phyloP scores from a whole-genome alignment of 1,140 invertebrate species.

The Hermetia illucens region DNA sequence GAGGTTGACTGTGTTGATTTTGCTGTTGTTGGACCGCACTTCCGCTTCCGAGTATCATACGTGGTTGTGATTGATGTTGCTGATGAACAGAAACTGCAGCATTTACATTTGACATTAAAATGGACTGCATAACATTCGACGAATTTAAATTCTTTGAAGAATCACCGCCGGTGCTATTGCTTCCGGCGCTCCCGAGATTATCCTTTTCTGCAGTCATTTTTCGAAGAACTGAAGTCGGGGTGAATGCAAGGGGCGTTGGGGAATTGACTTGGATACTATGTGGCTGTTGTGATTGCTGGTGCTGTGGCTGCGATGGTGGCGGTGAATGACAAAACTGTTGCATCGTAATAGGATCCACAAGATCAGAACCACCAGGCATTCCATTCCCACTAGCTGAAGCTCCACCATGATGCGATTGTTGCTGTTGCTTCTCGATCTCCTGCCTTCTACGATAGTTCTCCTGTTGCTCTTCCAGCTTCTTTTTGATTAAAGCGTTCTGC shows the following conservation, averaged over 20 bases:
- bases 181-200: neutral
- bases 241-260: slow-evolving; percentile 65
- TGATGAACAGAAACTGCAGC: slow-evolving; percentile 11
- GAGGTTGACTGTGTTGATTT: slow-evolving; percentile 17
- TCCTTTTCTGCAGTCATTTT: slow-evolving; percentile 89
- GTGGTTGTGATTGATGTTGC: slow-evolving; percentile 11
- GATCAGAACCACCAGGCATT: too few relatives aligned
- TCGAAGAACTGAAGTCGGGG: slow-evolving; percentile 76
- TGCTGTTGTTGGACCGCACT: slow-evolving; percentile 10
- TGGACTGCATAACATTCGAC: neutral
- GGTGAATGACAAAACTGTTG: slow-evolving; percentile 5
- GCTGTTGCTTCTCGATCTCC: slow-evolving; percentile 41
- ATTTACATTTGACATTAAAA: neutral
- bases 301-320: slow-evolving; percentile 9
- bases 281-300: slow-evolving; percentile 16
- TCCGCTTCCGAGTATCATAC: slow-evolving; percentile 24
- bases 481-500: slow-evolving; percentile 69
- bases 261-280: slow-evolving; percentile 25
- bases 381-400: too few relatives aligned
- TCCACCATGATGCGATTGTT: slow-evolving; percentile 28
- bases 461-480: slow-evolving; percentile 71
- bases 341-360: too few relatives aligned
- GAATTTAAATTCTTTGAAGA: neutral
- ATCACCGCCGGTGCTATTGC: neutral
- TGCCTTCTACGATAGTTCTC: slow-evolving; percentile 67